Evolutionary conservation across 2,113 vertebrate species (phyloP), one percentile per base, ranked within the genome.

Genomic region (Sialia sialis): DNA sequence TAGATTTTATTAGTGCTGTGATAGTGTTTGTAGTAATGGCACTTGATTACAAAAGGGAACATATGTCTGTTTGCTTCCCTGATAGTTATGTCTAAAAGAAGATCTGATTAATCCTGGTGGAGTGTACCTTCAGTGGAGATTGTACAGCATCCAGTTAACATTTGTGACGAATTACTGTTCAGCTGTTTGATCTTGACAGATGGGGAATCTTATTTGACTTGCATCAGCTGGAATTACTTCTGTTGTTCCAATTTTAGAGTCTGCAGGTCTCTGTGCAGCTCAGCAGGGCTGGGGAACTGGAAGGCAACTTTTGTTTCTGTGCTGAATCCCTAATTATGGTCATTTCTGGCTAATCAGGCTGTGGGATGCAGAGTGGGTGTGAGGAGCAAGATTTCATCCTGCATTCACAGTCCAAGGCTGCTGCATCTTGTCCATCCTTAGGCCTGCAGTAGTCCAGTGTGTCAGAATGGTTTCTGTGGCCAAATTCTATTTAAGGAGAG

Each of bases 151-250:
- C 64, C 51, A 39, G 88, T 92, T 96, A 86, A 34, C 83, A 21
- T 84, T 90, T 86, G 93, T 52, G 90, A 84, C 9, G 6, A 91
- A 75, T 94, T 86, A 26, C 68, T 55, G 6, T 52, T 95, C 76
- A 72, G 86, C 92, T 91, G 25, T 86, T 94, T 80, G 91, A 85
- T 91, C 94, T 63, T 75, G 83, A 80, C 89, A 96, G 87, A 93
- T 89, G 84, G 89, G 76, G 84, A 75, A 55, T 69, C 90, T 90
- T 64, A 84, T 46, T 73, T 94, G 52, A 67, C 63, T 93, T 83
- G 81, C 87, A 96, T 94, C 90, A 80, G 67, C 87, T 91, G 89
- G 87, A 96, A 90, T 95, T 84, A 89, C 93, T 93, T 88, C 3
- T 70, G 64, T 91, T 73, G 90, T 73, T 95, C 62, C 56, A 54